These are phyloP conservation scores for Brienomyrus longianalis DNA, from an alignment of 2,113 vertebrate species.

Conservation along the genomic window DNA sequence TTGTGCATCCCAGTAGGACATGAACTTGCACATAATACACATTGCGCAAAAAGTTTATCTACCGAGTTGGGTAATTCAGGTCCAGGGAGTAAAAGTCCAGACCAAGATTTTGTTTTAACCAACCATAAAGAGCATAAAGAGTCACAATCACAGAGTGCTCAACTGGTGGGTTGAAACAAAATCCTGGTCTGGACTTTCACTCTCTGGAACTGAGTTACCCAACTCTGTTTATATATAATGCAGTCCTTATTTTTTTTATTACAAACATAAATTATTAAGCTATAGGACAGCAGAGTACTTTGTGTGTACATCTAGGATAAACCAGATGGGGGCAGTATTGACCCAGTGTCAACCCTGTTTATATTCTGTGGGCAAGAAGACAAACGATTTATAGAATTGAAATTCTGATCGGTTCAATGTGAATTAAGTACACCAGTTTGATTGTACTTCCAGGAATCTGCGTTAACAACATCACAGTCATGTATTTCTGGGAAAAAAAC, in stretches of 20 bases:
- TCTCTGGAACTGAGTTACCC: too few species aligned
- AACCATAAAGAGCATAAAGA: too few species aligned
- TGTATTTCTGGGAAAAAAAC: background rate
- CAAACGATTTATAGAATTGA: background rate
- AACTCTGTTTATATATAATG: background rate
- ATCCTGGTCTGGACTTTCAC: too few species aligned
- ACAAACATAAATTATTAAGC: background rate
- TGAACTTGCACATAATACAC: background rate
- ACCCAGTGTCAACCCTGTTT: background rate
- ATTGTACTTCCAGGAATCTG: background rate
- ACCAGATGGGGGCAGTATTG: conserved; percentile 16
- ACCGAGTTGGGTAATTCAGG: too few species aligned
- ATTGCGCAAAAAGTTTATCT: background rate
- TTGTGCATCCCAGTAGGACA: background rate
- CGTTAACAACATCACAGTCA: background rate
- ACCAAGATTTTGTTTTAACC: too few species aligned
- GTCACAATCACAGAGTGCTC: too few species aligned
- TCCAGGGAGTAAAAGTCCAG: too few species aligned
- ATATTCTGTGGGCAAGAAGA: background rate
- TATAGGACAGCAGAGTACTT: background rate
- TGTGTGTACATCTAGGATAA: background rate
- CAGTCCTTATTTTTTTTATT: background rate
- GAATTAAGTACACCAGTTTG: background rate
- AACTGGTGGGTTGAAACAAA: too few species aligned
- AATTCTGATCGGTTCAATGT: background rate